Conservation (phyloP, 2,888 invertebrate genomes). For the Philereme vetulata region DNA sequence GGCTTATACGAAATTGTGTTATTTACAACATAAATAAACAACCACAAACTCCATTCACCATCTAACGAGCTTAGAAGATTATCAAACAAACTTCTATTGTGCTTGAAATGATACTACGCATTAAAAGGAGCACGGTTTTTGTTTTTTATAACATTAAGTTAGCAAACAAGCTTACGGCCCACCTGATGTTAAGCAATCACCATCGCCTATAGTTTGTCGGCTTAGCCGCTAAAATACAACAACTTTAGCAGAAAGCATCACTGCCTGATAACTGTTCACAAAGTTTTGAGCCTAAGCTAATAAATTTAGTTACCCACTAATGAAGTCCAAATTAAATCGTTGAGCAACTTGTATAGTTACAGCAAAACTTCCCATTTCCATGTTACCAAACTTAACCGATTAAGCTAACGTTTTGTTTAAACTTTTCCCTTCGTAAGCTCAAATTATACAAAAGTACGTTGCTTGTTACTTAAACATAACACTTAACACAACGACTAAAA, state of each 20-base stretch:
- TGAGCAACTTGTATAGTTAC: conserved; percentile 3
- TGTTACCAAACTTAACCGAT: conserved; percentile 28
- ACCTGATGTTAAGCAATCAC: no score
- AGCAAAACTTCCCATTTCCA: conserved; percentile 14
- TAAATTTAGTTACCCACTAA: neutral
- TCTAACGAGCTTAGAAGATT: no score
- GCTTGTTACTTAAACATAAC: conserved; percentile 15
- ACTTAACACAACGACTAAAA: conserved; percentile 20
- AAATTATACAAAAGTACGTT: conserved; percentile 20
- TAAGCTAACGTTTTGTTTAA: conserved; percentile 26
- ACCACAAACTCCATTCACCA: neutral
- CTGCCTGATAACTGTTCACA: no score
- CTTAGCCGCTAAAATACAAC: no score
- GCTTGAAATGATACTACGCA: no score
- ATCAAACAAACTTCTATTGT: no score
- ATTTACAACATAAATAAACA: neutral
- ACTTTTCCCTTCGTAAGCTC: conserved; percentile 27
- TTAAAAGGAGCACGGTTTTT: no score
- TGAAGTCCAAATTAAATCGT: conserved; percentile 4
- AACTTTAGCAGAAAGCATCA: no score
- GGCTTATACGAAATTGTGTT: neutral
- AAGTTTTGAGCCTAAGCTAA: neutral
- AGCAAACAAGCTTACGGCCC: no score
- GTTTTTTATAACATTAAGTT: no score
- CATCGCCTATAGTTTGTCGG: no score